Evolutionary conservation across 1,140 invertebrate genomes (phyloP).

Genomic region (Drosophila tani): DNA sequence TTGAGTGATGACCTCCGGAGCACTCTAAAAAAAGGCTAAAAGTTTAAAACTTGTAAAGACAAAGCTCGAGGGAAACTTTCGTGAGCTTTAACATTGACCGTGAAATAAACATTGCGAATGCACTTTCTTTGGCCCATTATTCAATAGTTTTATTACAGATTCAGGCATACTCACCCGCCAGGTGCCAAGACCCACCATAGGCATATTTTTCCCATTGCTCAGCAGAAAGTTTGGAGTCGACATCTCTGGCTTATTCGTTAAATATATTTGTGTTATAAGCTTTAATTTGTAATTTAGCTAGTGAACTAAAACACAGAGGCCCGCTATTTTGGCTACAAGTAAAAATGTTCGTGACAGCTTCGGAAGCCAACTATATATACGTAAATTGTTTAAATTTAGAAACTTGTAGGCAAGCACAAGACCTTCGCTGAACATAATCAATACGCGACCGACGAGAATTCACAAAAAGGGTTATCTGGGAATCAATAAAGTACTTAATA

Average conservation of each 20-base stretch:
- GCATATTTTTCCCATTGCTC: slow-evolving; percentile 89
- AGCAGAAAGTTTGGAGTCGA: slow-evolving; percentile 86
- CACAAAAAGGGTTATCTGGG: neutral
- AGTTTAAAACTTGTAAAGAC: neutral
- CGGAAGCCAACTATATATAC: slow-evolving; percentile 23
- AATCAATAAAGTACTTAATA: neutral
- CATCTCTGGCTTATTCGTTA: slow-evolving; percentile 32
- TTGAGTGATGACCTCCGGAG: slow-evolving; percentile 89
- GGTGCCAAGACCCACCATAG: slow-evolving; percentile 91
- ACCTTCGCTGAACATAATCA: slow-evolving; percentile 30
- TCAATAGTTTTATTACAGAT: slow-evolving; percentile 30
- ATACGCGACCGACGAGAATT: slow-evolving; percentile 7
- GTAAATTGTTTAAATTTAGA: slow-evolving; percentile 72
- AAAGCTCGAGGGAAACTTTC: slow-evolving; percentile 35
- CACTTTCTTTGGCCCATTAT: slow-evolving; percentile 35
- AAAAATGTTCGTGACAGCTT: slow-evolving; percentile 53
- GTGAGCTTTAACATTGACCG: slow-evolving; percentile 51
- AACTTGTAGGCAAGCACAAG: slow-evolving; percentile 32
- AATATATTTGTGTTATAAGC: slow-evolving; percentile 1
- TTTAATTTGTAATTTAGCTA: slow-evolving; percentile 48
- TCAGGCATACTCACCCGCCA: slow-evolving; percentile 88
- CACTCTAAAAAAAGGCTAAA: slow-evolving; percentile 86
- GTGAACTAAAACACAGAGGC: slow-evolving; percentile 38
- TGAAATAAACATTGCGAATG: slow-evolving; percentile 17
- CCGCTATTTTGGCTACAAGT: slow-evolving; percentile 57